These are phyloP conservation scores for Euwallacea fornicatus DNA, from an alignment of 1,140 invertebrate genomes.

Conservation along the genomic window DNA sequence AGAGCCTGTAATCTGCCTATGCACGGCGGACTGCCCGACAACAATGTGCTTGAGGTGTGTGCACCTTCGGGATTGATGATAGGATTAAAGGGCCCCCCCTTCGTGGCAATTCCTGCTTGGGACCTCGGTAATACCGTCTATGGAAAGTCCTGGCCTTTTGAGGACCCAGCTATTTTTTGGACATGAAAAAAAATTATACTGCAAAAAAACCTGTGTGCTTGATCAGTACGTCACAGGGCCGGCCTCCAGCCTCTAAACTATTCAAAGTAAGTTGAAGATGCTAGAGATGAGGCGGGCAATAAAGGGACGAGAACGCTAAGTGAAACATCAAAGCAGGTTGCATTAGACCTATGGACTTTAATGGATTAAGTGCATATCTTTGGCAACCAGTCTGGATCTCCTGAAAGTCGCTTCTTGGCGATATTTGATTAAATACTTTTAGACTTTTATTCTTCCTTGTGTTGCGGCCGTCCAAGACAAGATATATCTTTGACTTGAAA, in stretches of 20 bases:
- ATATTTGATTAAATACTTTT: slow-evolving; percentile 25
- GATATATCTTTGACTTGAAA: neutral
- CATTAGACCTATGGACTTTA: slow-evolving; percentile 25
- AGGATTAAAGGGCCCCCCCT: slow-evolving; percentile 40
- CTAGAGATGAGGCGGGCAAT: slow-evolving; percentile 6
- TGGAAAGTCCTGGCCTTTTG: too few species aligned
- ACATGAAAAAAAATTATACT: too few species aligned
- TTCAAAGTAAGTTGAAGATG: slow-evolving; percentile 3
- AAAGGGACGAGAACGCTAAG: slow-evolving; percentile 12
- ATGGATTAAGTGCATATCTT: slow-evolving; percentile 38
- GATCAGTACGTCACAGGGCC: too few species aligned
- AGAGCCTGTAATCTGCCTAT: slow-evolving; percentile 45
- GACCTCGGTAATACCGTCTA: slow-evolving; percentile 12
- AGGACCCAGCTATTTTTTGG: too few species aligned
- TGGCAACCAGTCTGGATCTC: slow-evolving; percentile 22
- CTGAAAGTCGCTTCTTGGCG: slow-evolving; percentile 10
- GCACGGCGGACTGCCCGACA: slow-evolving; percentile 41
- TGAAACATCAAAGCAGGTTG: slow-evolving; percentile 34
- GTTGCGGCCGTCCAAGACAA: neutral
- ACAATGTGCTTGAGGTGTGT: slow-evolving; percentile 47
- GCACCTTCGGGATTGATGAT: slow-evolving; percentile 43
- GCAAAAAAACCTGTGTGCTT: too few species aligned
- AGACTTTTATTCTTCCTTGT: slow-evolving; percentile 7
- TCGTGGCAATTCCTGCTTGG: slow-evolving; percentile 14
- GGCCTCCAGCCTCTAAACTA: neutral